Conservation (phyloP, 2,797 vertebrate species). For the Hozukius guyotensis region DNA sequence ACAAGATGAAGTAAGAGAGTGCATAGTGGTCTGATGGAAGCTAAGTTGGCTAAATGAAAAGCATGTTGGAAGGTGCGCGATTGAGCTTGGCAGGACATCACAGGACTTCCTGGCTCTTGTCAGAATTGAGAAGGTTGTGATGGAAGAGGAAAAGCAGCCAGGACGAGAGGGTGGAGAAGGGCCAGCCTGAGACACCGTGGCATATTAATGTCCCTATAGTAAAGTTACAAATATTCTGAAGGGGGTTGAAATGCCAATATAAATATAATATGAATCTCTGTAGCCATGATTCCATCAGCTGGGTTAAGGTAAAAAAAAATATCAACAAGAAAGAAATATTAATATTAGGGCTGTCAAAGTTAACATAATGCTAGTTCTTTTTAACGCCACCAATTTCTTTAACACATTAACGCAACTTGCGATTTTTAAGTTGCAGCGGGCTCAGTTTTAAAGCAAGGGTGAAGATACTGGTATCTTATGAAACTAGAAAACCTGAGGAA, state of each 20-base stretch:
- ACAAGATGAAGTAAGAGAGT: conserved; percentile 7
- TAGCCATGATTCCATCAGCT: neutral
- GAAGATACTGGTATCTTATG: too few species aligned
- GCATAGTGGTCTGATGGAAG: conserved; percentile 20
- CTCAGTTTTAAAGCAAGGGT: too few species aligned
- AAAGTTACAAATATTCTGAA: neutral
- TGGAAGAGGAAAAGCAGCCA: conserved; percentile 10
- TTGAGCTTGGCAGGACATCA: conserved; percentile 38
- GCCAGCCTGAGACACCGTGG: neutral
- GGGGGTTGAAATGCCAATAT: neutral
- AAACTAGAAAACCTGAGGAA: too few species aligned
- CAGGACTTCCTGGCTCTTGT: conserved; percentile 26
- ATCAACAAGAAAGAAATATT: too few species aligned
- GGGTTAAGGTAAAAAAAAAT: neutral
- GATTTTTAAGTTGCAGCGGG: too few species aligned
- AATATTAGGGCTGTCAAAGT: too few species aligned
- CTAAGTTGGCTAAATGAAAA: conserved; percentile 31
- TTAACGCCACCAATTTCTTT: neutral
- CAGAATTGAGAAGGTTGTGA: conserved; percentile 34
- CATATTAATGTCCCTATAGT: neutral
- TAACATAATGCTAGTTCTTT: neutral
- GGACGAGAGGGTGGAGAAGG: neutral
- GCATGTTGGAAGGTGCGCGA: conserved; percentile 17
- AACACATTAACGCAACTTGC: too few species aligned
- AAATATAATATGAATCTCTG: neutral